A percentile compares a stretch with the other conserved stretches of the same genome.
Evolutionary conservation across 2,113 vertebrate genomes (phyloP).

Genomic region (Ammodramus savannarum): DNA sequence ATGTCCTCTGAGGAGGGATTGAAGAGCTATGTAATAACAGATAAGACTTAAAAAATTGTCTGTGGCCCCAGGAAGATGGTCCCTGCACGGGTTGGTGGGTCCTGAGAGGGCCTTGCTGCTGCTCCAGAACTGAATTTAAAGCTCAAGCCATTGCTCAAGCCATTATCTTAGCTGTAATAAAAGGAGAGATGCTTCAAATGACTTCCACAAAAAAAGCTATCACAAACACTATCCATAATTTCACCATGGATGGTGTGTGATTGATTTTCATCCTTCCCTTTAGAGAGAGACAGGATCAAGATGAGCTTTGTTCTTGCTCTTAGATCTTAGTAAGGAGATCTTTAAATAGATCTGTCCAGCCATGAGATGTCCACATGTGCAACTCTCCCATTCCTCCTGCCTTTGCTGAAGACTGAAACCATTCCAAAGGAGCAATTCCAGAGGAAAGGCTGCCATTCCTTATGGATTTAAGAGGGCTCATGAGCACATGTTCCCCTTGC

Average conservation of each 20-base stretch:
- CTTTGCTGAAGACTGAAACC: not conserved
- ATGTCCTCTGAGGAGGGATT: not conserved
- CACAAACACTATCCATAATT: not conserved
- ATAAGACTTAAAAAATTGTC: not conserved
- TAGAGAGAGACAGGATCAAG: not conserved
- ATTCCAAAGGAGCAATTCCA: constrained; percentile 15
- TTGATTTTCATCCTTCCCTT: not conserved
- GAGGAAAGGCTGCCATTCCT: constrained; percentile 7
- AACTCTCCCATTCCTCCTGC: not conserved
- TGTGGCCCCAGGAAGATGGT: not conserved
- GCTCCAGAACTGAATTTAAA: not conserved
- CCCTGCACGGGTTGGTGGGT: rapidly evolving
- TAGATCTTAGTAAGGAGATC: not conserved
- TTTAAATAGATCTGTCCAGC: not conserved
- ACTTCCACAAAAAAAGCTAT: not conserved
- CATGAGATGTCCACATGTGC: not conserved
- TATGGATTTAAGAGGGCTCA: not conserved
- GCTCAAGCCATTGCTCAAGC: not conserved
- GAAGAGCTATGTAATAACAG: not conserved
- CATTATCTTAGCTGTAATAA: not conserved
- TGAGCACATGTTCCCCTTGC: rapidly evolving
- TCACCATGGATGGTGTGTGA: rapidly evolving
- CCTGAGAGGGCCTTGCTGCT: not conserved
- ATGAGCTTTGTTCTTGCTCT: not conserved
- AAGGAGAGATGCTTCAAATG: not conserved